Base-by-base conservation (phyloP, 2,888 invertebrate species). In the Microctonus brassicae region DNA sequence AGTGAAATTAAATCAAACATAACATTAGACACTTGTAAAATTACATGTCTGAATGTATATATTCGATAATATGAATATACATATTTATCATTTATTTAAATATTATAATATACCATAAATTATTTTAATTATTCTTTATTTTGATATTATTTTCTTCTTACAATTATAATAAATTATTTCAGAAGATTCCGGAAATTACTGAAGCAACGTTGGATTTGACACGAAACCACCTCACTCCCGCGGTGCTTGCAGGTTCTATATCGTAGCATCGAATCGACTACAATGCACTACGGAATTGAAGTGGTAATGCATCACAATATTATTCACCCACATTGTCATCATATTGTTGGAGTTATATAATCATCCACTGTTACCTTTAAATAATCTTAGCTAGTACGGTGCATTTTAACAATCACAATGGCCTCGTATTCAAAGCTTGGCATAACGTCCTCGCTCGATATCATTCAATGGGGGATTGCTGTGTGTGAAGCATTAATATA, bases 251-350 rank as follows among this genome's bases (percentile, higher is more conserved):
- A 95, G 94, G 92, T 90, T 90, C 90, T 91, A 82, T 81, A 80
- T 81, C 77, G 76, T 79, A 53, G 88, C 87, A 87, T 87, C 87
- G 88, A 91, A 84, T 89, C 93, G 93, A 94, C 95, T 95, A 95
- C 95, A 95, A 95, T 95, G 95, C 95, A 95, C 95, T 95, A 95
- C 95, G 95, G 95, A 95, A 95, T 95, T 95, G 95, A 95, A 90
- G 92, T 89, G 90, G 91, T 90, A 90, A 90, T 89, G 89, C 90
- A 90, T 88, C 84, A 70, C 79, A 72, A 63, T 47, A 52, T 33
- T 34, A 60, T 63, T 62, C 62, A 64, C 60, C 63, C 58, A 58
- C 20, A 34, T 57, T 66, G 72, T 63, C 73, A 70, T 20, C 47
- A 47, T 17, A 17, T n/a, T 17, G 20, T 70, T 70, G 64, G 58